Percentiles rank a stretch among this genome's conserved stretches.
phyloP scores from a whole-genome alignment of 2,888 invertebrate species.

The Hirtodrosophila cameraria region DNA sequence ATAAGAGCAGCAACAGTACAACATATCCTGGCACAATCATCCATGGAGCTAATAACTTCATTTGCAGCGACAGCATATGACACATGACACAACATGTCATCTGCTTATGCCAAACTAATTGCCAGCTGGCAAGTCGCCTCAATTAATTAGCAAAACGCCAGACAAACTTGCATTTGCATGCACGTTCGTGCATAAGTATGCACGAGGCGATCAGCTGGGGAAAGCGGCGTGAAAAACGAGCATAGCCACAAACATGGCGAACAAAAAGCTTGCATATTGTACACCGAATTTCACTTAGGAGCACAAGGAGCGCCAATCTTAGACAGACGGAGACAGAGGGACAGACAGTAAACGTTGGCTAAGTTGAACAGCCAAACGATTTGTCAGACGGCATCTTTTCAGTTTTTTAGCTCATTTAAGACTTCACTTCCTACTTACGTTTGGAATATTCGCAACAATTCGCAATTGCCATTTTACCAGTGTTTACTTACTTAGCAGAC shows the following conservation, averaged over 20 bases:
- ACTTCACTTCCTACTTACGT: constrained; percentile 73
- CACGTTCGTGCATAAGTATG: constrained; percentile 24
- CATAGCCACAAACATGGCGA: constrained; percentile 21
- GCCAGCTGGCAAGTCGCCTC: constrained; percentile 68
- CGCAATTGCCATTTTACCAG: constrained; percentile 68
- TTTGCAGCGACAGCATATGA: constrained; percentile 55
- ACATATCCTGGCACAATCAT: constrained; percentile 28
- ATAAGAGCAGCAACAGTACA: constrained; percentile 24
- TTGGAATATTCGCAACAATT: constrained; percentile 66
- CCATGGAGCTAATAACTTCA: constrained; percentile 64
- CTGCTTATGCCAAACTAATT: constrained; percentile 67
- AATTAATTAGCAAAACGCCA: constrained; percentile 67
- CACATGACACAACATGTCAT: constrained; percentile 76
- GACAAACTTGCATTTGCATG: constrained; percentile 53
- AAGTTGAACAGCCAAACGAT: constrained; percentile 69
- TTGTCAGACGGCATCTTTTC: constrained; percentile 60
- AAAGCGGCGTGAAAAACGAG: background rate
- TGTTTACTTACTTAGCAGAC: constrained; percentile 69
- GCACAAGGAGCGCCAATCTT: constrained; percentile 45
- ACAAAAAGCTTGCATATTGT: constrained; percentile 55
- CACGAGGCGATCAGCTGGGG: constrained; percentile 3
- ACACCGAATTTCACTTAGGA: constrained; percentile 65
- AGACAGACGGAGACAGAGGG: constrained; percentile 19
- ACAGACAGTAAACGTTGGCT: constrained; percentile 43
- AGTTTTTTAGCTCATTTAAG: constrained; percentile 64